Evolutionary conservation across 2,888 invertebrate species (phyloP).

Genomic region (Ommatoiulus sabulosus): DNA sequence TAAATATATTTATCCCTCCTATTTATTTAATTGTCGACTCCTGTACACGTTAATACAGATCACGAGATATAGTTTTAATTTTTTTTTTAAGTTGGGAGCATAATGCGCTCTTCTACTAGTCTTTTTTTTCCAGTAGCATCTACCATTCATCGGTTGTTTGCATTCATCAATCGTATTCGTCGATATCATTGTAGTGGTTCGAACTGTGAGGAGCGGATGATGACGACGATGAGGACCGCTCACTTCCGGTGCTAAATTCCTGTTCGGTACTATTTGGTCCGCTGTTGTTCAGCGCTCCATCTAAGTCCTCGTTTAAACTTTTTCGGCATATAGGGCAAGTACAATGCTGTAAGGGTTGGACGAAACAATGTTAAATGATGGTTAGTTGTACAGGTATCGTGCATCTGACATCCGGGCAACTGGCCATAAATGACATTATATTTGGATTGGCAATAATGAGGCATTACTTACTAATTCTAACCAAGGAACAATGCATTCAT

Average conservation of each 20-base stretch:
- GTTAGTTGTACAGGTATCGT: too few relatives aligned
- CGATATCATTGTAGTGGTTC: conserved; percentile 27
- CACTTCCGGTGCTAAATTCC: conserved; percentile 38
- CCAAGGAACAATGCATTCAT: conserved; percentile 95
- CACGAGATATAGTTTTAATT: conserved; percentile 15
- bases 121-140: conserved; percentile 14
- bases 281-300: not conserved
- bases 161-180: conserved; percentile 18
- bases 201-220: conserved; percentile 25
- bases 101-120: conserved; percentile 2
- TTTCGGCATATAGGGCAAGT: conserved; percentile 96
- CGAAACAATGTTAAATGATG: not conserved
- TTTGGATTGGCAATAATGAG: not conserved
- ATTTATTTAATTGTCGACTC: conserved; percentile 15
- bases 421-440: not conserved
- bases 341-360: conserved; percentile 75
- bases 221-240: conserved; percentile 24
- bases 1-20: conserved; percentile 20
- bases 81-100: conserved; percentile 2
- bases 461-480: conserved; percentile 77
- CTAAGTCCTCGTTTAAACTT: conserved; percentile 65
- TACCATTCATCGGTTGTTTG: not conserved
- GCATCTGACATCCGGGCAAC: too few relatives aligned
- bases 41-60: conserved; percentile 34
- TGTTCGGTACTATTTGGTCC: not conserved